These are phyloP conservation scores for Steinernema feltiae DNA, from an alignment of 1,140 invertebrate species.

Conservation along the genomic window DNA sequence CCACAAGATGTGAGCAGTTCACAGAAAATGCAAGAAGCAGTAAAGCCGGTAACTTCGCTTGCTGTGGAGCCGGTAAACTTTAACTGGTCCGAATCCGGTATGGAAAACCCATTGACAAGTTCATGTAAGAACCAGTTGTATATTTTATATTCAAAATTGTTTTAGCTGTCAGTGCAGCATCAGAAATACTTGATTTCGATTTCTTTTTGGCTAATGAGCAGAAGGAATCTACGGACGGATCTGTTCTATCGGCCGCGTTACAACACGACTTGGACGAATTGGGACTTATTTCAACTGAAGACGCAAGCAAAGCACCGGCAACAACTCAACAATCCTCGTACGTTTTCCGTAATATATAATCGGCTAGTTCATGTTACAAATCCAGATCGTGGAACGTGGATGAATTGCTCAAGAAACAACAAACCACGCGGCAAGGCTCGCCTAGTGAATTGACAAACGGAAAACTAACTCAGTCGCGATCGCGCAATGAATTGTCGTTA, in stretches of 20 bases:
- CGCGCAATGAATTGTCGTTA: constrained; percentile 26
- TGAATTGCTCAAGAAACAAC: background rate
- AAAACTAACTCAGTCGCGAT: background rate
- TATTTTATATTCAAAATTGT: constrained; percentile 5
- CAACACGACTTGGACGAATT: constrained; percentile 31
- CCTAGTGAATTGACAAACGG: background rate
- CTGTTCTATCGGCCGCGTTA: constrained; percentile 14
- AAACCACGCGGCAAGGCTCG: background rate
- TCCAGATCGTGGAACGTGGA: constrained; percentile 1
- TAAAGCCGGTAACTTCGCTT: constrained; percentile 27
- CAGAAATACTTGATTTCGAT: constrained; percentile 29
- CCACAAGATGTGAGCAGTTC: background rate
- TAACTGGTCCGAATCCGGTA: constrained; percentile 32
- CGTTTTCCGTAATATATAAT: background rate
- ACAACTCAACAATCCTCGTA: background rate
- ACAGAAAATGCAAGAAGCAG: background rate
- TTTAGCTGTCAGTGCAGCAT: constrained; percentile 24
- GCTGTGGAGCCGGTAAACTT: constrained; percentile 30
- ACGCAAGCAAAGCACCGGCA: background rate
- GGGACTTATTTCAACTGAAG: constrained; percentile 15
- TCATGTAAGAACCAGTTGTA: constrained; percentile 26
- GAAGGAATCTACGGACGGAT: constrained; percentile 27
- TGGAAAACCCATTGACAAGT: constrained; percentile 33
- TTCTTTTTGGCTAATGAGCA: constrained; percentile 26
- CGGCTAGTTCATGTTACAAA: background rate